Conservation (phyloP, 1,140 invertebrate species). For the Aphelenchoides avenae region DNA sequence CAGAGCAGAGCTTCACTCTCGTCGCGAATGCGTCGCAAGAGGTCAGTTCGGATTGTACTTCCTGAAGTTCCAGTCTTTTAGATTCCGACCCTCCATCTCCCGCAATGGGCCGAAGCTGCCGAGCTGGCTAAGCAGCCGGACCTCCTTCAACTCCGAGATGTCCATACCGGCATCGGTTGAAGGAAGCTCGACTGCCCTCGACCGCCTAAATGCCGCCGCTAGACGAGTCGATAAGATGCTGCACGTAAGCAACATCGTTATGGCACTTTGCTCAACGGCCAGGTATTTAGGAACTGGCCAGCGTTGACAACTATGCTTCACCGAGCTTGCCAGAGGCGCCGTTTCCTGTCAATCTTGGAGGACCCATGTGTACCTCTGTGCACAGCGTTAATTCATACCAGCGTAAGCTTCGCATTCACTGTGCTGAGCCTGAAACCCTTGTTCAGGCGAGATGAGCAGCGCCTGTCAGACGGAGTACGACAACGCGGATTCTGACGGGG, state of each 20-base stretch:
- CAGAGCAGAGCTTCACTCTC: not conserved
- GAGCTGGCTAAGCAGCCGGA: slow-evolving; percentile 36
- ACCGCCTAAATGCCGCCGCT: slow-evolving; percentile 46
- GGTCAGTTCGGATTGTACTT: no score
- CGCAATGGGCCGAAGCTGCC: slow-evolving; percentile 37
- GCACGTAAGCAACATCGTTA: slow-evolving; percentile 10
- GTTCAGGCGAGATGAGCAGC: slow-evolving; percentile 37
- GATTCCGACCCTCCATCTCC: slow-evolving; percentile 17
- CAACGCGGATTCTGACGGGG: slow-evolving; percentile 47
- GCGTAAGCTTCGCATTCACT: not conserved
- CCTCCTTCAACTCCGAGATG: slow-evolving; percentile 29
- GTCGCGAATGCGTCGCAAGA: slow-evolving; percentile 13
- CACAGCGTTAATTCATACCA: not conserved
- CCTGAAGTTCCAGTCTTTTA: no score
- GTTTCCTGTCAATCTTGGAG: slow-evolving; percentile 30
- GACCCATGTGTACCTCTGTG: not conserved
- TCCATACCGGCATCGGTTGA: slow-evolving; percentile 25
- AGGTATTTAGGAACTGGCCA: slow-evolving; percentile 34
- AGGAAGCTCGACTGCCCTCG: slow-evolving; percentile 22
- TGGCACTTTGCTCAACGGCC: not conserved
- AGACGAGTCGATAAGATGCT: slow-evolving; percentile 51
- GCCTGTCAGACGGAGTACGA: slow-evolving; percentile 54
- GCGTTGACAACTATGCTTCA: slow-evolving; percentile 23
- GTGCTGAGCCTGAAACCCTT: not conserved
- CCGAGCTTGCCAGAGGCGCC: slow-evolving; percentile 19